These are phyloP conservation scores for Ennomos quercinarius DNA, from an alignment of 2,888 invertebrate species.

Conservation along the genomic window DNA sequence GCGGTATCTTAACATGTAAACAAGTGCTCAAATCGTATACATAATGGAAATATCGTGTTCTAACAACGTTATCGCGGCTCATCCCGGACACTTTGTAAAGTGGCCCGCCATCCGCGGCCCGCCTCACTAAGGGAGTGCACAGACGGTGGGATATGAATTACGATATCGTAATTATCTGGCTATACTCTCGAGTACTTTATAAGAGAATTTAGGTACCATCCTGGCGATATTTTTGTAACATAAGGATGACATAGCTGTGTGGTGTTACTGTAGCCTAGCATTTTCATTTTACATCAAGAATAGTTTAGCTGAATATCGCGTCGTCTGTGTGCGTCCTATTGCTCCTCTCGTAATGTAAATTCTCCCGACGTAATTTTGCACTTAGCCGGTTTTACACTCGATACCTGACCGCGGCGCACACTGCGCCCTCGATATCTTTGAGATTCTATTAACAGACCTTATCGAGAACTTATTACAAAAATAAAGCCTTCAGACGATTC, in stretches of 20 bases:
- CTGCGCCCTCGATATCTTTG: conserved; percentile 40
- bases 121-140: conserved; percentile 42
- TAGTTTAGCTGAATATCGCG: conserved; percentile 9
- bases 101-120: conserved; percentile 75
- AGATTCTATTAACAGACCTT: conserved; percentile 45
- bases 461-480: conserved; percentile 56
- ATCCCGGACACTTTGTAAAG: conserved; percentile 84
- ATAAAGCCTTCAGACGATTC: conserved; percentile 51
- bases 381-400: conserved; percentile 62
- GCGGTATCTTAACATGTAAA: conserved; percentile 80
- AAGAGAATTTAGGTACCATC: too few species aligned
- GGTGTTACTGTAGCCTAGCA: too few species aligned
- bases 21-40: conserved; percentile 85
- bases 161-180: not conserved
- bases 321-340: conserved; percentile 48
- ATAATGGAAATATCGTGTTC: conserved; percentile 86
- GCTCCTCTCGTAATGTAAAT: conserved; percentile 60
- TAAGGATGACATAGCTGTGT: too few species aligned
- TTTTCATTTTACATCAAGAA: not conserved
- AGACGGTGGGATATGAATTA: conserved; percentile 25
- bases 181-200: not conserved
- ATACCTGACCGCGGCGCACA: conserved; percentile 40
- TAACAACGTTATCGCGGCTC: conserved; percentile 84
- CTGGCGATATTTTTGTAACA: too few species aligned
- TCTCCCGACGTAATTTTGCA: conserved; percentile 67